Evolutionary conservation across 2,113 vertebrate genomes (phyloP), one percentile per base, ranked within the genome.

Genomic region (Scomber colias): DNA sequence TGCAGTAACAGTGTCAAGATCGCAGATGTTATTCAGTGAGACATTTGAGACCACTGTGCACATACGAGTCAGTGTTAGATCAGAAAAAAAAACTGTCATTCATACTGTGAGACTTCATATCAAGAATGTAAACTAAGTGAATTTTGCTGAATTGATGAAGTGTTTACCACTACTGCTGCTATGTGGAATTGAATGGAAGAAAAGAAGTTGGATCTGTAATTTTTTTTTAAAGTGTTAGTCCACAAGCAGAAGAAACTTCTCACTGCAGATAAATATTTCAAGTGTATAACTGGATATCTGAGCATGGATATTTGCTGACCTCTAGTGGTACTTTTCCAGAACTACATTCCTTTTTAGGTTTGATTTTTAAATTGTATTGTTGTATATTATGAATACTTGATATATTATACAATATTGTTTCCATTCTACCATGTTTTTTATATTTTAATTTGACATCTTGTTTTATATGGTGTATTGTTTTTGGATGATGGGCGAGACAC

Each of bases 241-340:
- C 71, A 87, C 80, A 83, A 64, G 83, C 87, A 85, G 81, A 85
- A 83, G 44, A 67, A 79, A 71, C 50, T 40, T 79, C 60, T 75
- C 71, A 77, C 54, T 72, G 68, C 66, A 77, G 73, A 85, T 71
- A 60, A 87, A 82, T 76, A 80, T 81, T 88, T 76, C 60, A 88
- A 82, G 64, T 67, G 80, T 77, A 53, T 78, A 81, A 91, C 87
- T 87, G 91, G 87, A 92, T 89, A 84, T 89, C 86, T 88, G 87
- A 95, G 90, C 91, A 91, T 93, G 92, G 89, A 87, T 86, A 88
- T 94, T 93, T 94, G 89, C 90, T 92, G 94, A 89, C 93, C 89
- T 89, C 90, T 93, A 92, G 91, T 92, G 94, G 89, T 88, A 85
- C 57, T 84, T 91, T 86, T 90, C 44, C 74, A 87, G 80, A 93